Base-by-base conservation (phyloP, 2,113 vertebrate genomes). In the Antechinus flavipes region DNA sequence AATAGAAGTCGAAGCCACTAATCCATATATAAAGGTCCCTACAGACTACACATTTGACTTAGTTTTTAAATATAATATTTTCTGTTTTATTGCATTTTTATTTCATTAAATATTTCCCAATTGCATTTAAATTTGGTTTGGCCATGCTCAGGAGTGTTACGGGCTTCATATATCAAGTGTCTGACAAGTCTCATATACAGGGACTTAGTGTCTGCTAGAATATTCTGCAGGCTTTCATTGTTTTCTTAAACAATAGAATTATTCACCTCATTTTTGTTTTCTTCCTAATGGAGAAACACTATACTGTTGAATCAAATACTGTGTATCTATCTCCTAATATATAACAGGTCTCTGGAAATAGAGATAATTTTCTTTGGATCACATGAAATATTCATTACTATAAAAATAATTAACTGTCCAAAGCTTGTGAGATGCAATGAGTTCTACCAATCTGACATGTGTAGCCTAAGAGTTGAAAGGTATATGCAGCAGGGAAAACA, bases 401-500 rank as follows among this genome's bases (percentile, higher is more conserved):
- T 53, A 94, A 10, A 84, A 89, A 91, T 95, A 94, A 96, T 94
- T 94, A 94, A 95, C 93, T 91, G 76, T 50, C 96, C 96, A 93
- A 95, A 96, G 96, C 11, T 68, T 35, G 30, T 35, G 58, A 68
- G 30, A 68, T 35, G 4, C 12, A 30, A 27, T 61, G 26, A 68
- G 27, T 68, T 35, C 30, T 68, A 16, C 97, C 94, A 96, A 95
- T 95, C 95, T 96, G 90, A 55, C 93, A 93, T 94, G 92, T 96
- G 93, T 93, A 54, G 96, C 94, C 91, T 92, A 50, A 96, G 47
- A 94, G 46, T 4, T 49, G 46, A n/a, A 58, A 90, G 95, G 95
- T 91, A 46, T 90, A 92, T 92, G 95, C 92, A 94, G 22, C 26
- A 95, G 90, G 50, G 46, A 61, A 96, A 92, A 89, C 61, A 89